Base-by-base conservation (phyloP, 2,888 invertebrate genomes). In the Ypsolopha scabrella region DNA sequence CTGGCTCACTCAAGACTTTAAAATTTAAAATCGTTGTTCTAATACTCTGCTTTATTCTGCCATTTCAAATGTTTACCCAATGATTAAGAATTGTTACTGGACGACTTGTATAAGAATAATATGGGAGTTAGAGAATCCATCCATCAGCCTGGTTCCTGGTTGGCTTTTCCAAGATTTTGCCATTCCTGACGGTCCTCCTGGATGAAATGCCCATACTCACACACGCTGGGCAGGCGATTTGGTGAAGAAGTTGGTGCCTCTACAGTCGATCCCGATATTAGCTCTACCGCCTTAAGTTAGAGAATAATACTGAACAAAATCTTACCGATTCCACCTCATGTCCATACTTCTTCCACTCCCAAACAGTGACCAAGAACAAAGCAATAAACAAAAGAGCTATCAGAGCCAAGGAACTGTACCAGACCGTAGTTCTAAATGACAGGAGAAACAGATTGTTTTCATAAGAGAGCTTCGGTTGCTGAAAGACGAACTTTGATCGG, bases 381-480 rank as follows among this genome's bases (percentile, higher is more conserved):
- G 75, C 72, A 1, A 85, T 48, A 7, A 85, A 78, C 45, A 88
- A 69, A 33, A 89, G 50, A 10, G 87, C 54, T 4, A 90, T 62
- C 36, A 91, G 63, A 0, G 72, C 79, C 6, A 80, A 58, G 14
- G 87, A 82, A 35, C 89, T 87, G 48, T 88, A 72, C 93, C 93
- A 93, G n/a, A 93, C 92, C 1, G 81, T 72, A 36, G 68, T 76
- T 53, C 89, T 85, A 63, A 93, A 93, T 0, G 93, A 92, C 34
- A 93, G 71, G 1, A 89, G 70, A 64, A 91, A 93, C 45, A 93
- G 88, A 64, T 93, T 93, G 57, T 89, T 90, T 41, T 93, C 90
- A 55, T 90, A 91, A 0, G 93, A 91, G 6, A 93, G 67, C 62
- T 92, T 90, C 1, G 93, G 93, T 65, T 91, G 90, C 49, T 90